These are phyloP conservation scores for Ibidorhyncha struthersii DNA, from an alignment of 2,113 vertebrate genomes.

Conservation along the genomic window DNA sequence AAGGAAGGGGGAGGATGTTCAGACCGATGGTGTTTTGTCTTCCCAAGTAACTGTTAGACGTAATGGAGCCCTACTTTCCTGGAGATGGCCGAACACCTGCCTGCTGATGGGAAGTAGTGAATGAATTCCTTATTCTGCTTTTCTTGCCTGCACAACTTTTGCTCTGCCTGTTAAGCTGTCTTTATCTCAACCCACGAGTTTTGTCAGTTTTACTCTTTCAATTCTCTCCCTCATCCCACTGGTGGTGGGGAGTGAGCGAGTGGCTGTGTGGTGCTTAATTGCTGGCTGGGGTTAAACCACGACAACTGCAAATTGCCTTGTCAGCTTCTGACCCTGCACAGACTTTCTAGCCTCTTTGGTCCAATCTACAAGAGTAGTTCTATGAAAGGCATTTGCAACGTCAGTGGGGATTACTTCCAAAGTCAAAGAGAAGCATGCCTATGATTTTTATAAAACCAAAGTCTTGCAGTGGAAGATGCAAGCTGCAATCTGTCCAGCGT, in stretches of 20 bases:
- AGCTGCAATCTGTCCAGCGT: accelerated
- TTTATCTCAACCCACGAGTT: background rate
- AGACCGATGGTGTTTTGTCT: background rate
- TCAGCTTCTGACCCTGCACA: background rate
- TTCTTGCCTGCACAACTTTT: background rate
- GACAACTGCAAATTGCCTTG: background rate
- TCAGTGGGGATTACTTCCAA: background rate
- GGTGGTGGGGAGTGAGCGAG: background rate
- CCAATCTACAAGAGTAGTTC: background rate
- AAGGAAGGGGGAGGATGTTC: background rate
- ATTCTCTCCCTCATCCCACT: background rate
- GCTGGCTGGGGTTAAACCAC: background rate
- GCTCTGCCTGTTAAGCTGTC: background rate
- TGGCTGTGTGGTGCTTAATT: background rate
- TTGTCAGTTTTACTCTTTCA: background rate
- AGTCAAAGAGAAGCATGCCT: background rate
- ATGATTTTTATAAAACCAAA: background rate
- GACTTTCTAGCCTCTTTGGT: background rate
- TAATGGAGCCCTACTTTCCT: background rate
- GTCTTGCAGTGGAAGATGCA: background rate
- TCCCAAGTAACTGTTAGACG: background rate
- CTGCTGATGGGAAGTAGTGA: background rate
- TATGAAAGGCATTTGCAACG: background rate
- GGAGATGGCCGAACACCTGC: background rate
- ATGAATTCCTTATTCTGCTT: background rate